Evolutionary conservation across 2,113 vertebrate genomes (phyloP), one percentile per base, ranked within the genome.

Genomic region (Orthonyx spaldingii): DNA sequence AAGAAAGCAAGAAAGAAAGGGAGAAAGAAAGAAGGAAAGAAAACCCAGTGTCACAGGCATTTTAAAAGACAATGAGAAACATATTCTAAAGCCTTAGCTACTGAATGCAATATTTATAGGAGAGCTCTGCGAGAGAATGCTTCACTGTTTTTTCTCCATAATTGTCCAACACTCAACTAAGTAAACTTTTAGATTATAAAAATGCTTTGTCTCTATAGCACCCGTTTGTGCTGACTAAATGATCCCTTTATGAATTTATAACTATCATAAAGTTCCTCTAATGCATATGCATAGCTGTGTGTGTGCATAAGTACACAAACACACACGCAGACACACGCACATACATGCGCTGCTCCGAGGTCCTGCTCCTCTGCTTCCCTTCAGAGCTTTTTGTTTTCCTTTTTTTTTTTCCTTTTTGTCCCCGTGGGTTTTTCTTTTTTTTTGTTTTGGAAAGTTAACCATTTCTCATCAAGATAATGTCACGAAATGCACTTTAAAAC

Each of bases 141-240:
- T 89, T 89, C 87, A 79, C 77, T 88, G 92, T 80, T 94, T 77
- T 89, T 96, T 70, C 89, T 95, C 89, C 94, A 91, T 87, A 95
- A 96, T 89, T 95, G 92, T 84, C 97, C 97, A 97, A 93, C 84
- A 95, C 76, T 97, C 96, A 96, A 84, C 94, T 96, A 96, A 70
- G 82, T 93, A 97, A 97, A 97, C 96, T 98, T 97, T 92, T 96
- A 92, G 94, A 78, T 96, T 93, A 97, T 94, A 96, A 96, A 98
- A 97, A 97, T 65, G 94, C 82, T 87, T 87, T 89, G 78, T 57
- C 83, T 82, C 92, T 96, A 95, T 71, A 91, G 94, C 39, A 96
- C 90, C 97, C 82, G 44, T 95, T 98, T 97, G 97, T 98, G 98
- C 97, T 98, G 97, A 97, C 97, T 94, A 96, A 92, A 90, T 70